Conservation (phyloP, 2,797 vertebrate species). For the Parotocinclus haroldoi region DNA sequence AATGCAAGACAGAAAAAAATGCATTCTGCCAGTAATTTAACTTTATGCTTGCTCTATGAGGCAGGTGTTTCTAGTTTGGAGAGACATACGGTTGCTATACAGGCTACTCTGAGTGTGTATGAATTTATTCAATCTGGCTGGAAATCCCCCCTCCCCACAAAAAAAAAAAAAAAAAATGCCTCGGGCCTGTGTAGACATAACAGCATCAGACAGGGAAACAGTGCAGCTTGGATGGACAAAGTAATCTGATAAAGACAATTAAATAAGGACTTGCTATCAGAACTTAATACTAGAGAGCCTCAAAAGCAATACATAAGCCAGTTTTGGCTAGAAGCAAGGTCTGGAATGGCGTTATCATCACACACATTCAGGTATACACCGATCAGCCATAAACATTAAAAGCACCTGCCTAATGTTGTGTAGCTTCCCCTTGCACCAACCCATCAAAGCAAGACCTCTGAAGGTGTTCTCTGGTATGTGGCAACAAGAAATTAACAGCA, state of each 20-base stretch:
- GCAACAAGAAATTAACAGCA: too few relatives aligned
- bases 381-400: too few relatives aligned
- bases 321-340: constrained; percentile 4
- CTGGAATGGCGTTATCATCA: background rate
- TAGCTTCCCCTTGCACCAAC: too few relatives aligned
- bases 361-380: too few relatives aligned
- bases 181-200: constrained; percentile 22
- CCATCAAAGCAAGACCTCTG: too few relatives aligned
- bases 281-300: constrained; percentile 12
- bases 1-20: constrained; percentile 63
- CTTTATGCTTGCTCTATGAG: constrained; percentile 6
- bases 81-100: constrained; percentile 68
- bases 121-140: constrained; percentile 72
- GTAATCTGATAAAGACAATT: constrained; percentile 38
- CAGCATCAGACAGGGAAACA: constrained; percentile 28
- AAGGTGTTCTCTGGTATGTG: too few relatives aligned
- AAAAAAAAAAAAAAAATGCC: constrained; percentile 36
- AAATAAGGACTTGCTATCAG: constrained; percentile 17
- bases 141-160: too few relatives aligned
- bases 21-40: constrained; percentile 62
- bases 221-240: background rate
- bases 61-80: constrained; percentile 55
- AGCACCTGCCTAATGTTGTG: too few relatives aligned
- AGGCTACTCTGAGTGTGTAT: constrained; percentile 64
- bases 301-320: background rate